Percentiles rank a stretch among this genome's conserved stretches.
These are phyloP conservation scores for Hydropsyche tenuis DNA, from an alignment of 1,140 invertebrate species.

Conservation along the genomic window DNA sequence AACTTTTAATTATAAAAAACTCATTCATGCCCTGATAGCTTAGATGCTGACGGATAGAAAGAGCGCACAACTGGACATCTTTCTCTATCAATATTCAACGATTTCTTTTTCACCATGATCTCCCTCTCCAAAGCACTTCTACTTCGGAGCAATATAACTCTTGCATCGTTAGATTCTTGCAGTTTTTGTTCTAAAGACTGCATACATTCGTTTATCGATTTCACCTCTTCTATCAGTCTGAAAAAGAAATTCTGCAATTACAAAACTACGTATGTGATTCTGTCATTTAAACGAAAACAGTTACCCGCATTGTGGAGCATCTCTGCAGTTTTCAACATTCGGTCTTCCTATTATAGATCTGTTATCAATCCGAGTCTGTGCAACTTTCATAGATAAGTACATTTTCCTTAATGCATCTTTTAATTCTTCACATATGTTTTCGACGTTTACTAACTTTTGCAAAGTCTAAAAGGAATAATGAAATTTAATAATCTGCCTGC, in stretches of 20 bases:
- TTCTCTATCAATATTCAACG: constrained; percentile 72
- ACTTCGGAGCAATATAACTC: constrained; percentile 66
- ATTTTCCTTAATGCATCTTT: constrained; percentile 66
- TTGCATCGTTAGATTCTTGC: constrained; percentile 66
- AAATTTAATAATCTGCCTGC: neutral
- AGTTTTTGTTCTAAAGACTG: constrained; percentile 67
- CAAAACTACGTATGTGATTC: neutral
- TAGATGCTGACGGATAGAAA: constrained; percentile 71
- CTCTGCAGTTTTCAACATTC: constrained; percentile 75
- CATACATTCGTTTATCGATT: constrained; percentile 69
- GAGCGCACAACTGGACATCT: constrained; percentile 69
- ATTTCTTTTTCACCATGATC: constrained; percentile 75
- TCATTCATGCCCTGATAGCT: constrained; percentile 64
- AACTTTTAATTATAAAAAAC: constrained; percentile 41
- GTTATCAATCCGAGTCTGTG: constrained; percentile 78
- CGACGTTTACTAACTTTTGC: constrained; percentile 72
- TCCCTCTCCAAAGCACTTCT: constrained; percentile 72
- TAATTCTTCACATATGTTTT: constrained; percentile 53
- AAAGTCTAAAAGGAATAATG: constrained; percentile 60
- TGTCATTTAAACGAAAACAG: constrained; percentile 6
- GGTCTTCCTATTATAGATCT: constrained; percentile 66
- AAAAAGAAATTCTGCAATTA: constrained; percentile 38
- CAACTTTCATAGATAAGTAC: constrained; percentile 76
- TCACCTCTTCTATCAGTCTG: constrained; percentile 76
- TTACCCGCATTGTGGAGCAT: constrained; percentile 70